Evolutionary conservation across 2,113 vertebrate genomes (phyloP).

Genomic region (Cochlearius cochlearius): DNA sequence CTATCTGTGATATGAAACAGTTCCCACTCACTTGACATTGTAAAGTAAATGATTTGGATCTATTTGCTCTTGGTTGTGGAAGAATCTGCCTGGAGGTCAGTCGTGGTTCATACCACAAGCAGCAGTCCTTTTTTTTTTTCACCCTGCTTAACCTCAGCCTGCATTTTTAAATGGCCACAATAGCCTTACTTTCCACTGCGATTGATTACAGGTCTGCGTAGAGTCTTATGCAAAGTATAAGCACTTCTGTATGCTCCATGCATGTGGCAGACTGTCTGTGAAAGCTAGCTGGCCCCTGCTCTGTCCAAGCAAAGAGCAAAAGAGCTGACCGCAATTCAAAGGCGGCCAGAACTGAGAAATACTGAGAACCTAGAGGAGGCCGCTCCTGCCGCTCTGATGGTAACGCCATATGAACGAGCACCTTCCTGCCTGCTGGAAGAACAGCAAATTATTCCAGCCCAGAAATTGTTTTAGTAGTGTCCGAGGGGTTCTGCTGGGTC

Average conservation of each 20-base stretch:
- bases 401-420: fast-evolving
- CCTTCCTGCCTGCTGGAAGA: background rate
- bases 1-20: background rate
- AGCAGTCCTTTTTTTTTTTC: background rate
- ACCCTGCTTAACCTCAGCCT: background rate
- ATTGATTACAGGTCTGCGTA: background rate
- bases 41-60: background rate
- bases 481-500: background rate
- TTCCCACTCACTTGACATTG: background rate
- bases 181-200: background rate
- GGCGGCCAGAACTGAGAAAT: background rate
- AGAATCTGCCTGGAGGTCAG: conserved; percentile 21
- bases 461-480: background rate
- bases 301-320: background rate
- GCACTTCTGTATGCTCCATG: fast-evolving
- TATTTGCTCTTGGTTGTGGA: conserved; percentile 20
- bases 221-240: background rate
- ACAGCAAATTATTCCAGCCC: background rate
- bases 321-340: background rate
- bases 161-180: background rate
- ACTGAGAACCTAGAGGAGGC: background rate
- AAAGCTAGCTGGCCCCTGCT: background rate
- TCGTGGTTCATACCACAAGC: background rate
- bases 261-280: fast-evolving
- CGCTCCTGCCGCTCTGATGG: background rate